phyloP scores from a whole-genome alignment of 2,888 invertebrate species.

The Synanthedon myopaeformis region DNA sequence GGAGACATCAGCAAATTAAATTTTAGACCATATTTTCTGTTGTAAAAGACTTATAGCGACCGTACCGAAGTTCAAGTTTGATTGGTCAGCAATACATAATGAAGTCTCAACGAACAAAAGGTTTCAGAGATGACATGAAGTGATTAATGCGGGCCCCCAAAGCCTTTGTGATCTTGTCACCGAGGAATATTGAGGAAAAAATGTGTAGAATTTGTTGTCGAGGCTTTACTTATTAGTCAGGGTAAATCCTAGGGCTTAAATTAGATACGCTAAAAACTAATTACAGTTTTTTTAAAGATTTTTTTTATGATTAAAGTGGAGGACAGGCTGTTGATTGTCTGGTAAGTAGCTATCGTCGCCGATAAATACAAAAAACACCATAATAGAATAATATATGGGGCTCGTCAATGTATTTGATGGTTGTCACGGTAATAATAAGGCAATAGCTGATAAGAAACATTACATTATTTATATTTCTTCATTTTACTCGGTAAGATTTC shows the following conservation, averaged over 20 bases:
- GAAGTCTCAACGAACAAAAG: conserved; percentile 37
- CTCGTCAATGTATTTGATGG: too few species aligned
- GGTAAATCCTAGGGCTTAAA: background rate
- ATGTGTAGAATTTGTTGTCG: conserved; percentile 12
- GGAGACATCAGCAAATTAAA: conserved; percentile 1
- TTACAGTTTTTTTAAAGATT: too few species aligned
- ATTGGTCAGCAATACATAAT: conserved; percentile 22
- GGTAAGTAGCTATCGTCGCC: too few species aligned
- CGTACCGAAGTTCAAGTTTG: conserved; percentile 10
- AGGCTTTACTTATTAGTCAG: conserved; percentile 9
- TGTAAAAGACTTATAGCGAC: background rate
- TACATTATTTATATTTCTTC: too few species aligned
- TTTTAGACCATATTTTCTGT: background rate
- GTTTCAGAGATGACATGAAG: conserved; percentile 31
- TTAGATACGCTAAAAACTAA: too few species aligned
- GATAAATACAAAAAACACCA: too few species aligned
- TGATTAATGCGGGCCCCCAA: conserved; percentile 36
- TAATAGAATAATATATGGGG: too few species aligned
- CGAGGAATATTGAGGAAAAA: conserved; percentile 26
- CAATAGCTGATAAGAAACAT: too few species aligned
- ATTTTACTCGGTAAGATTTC: too few species aligned
- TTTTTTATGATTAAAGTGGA: too few species aligned
- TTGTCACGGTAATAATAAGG: too few species aligned
- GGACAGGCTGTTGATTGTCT: too few species aligned
- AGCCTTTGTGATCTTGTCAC: conserved; percentile 32